These are phyloP conservation scores for Chymomyza amoena DNA, from an alignment of 2,888 invertebrate species.

Conservation along the genomic window DNA sequence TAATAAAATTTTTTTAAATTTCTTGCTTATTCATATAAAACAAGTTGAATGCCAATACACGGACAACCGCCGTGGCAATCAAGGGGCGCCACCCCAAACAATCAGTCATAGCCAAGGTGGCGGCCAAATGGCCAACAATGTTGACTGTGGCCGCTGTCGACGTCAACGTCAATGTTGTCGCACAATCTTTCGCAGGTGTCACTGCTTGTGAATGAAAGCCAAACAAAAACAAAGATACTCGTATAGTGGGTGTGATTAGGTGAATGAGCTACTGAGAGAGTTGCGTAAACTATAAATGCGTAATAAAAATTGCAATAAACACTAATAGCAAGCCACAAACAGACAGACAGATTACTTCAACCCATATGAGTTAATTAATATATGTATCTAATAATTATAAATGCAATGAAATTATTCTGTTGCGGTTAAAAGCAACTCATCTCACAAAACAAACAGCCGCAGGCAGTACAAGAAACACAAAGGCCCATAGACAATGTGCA, in stretches of 20 bases:
- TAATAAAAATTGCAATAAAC: neutral
- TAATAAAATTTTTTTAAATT: constrained; percentile 54
- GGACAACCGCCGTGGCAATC: constrained; percentile 27
- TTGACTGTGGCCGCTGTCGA: neutral
- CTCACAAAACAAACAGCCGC: neutral
- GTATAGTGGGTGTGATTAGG: constrained; percentile 24
- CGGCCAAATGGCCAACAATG: constrained; percentile 10
- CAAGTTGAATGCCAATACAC: constrained; percentile 58
- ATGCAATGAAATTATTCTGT: constrained; percentile 46
- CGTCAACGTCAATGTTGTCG: neutral
- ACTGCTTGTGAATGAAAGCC: constrained; percentile 41
- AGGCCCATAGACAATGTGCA: constrained; percentile 28
- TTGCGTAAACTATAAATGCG: neutral
- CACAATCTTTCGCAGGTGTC: neutral
- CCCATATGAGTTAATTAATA: constrained; percentile 57
- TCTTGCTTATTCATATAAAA: constrained; percentile 29
- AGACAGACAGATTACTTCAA: neutral
- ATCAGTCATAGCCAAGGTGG: constrained; percentile 45
- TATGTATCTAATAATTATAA: constrained; percentile 34
- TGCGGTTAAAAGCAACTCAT: constrained; percentile 45
- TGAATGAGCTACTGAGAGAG: neutral
- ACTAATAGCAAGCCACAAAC: neutral
- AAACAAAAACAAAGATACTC: constrained; percentile 43
- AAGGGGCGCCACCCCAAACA: constrained; percentile 3
- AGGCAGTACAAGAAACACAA: constrained; percentile 17